A percentile compares a stretch with the other conserved stretches of the same genome.
phyloP scores from a whole-genome alignment of 2,888 invertebrate species.

The Petrolisthes manimaculis region DNA sequence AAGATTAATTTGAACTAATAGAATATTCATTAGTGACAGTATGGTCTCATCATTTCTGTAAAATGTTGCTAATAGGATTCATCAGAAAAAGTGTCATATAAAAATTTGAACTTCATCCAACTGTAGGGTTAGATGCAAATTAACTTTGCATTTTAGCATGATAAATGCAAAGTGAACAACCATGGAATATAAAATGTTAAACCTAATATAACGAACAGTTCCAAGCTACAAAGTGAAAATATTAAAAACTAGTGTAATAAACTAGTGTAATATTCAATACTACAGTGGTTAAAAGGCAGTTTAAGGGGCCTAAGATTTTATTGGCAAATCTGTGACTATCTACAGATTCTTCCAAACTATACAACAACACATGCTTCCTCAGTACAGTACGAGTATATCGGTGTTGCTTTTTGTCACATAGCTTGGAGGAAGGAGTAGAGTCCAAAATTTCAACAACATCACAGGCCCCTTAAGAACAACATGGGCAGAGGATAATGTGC shows the following conservation, averaged over 20 bases:
- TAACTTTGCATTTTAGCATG: slow-evolving; percentile 53
- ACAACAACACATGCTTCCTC: too few relatives aligned
- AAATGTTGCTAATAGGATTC: slow-evolving; percentile 54
- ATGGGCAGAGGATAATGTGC: slow-evolving; percentile 62
- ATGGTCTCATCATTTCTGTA: slow-evolving; percentile 28
- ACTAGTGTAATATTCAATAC: slow-evolving; percentile 60
- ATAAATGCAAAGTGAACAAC: slow-evolving; percentile 55
- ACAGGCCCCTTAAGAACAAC: slow-evolving; percentile 45
- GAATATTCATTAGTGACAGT: slow-evolving; percentile 41
- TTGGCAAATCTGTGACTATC: too few relatives aligned
- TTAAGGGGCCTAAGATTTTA: background rate
- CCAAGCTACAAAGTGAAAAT: slow-evolving; percentile 63
- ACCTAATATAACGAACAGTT: slow-evolving; percentile 58
- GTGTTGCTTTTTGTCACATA: too few relatives aligned
- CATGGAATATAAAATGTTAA: slow-evolving; percentile 54
- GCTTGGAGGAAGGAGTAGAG: too few relatives aligned
- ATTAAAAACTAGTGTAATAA: slow-evolving; percentile 63
- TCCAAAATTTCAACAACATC: too few relatives aligned
- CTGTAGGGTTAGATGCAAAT: slow-evolving; percentile 52
- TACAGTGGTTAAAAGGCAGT: slow-evolving; percentile 63
- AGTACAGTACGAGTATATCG: too few relatives aligned
- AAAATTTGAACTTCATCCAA: slow-evolving; percentile 62
- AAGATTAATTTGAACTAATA: slow-evolving; percentile 38
- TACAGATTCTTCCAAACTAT: too few relatives aligned
- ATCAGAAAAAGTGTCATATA: slow-evolving; percentile 58